Evolutionary conservation across 1,140 invertebrate species (phyloP), one percentile per base, ranked within the genome.

Genomic region (Pseudomyrmex gracilis): DNA sequence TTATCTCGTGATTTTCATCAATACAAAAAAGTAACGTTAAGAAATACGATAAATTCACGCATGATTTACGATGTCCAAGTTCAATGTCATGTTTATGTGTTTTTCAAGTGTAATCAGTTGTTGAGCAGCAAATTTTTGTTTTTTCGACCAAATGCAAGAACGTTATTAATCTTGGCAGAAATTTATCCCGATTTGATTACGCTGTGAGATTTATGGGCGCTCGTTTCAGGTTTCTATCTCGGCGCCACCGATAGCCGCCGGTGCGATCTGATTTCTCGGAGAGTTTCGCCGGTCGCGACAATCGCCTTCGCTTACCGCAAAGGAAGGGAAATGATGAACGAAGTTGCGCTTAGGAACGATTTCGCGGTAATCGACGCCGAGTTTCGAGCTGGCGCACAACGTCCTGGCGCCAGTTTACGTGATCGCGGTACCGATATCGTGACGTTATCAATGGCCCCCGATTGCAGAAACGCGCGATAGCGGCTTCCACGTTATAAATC

Each of bases 381-480:
- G 89, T 86, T 74, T 87, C 43, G 45, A 17, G 64, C 55, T 67
- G n/a, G 58, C 67, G 73, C 24, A 73, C 64, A 82, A 67, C 82
- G 68, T 84, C 86, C 67, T 87, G 91, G 84, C 83, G 89, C 90
- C 91, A 68, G 90, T 88, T 91, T 90, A 90, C 86, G 83, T 88
- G 68, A 89, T 89, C 78, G 15, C 45, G 43, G 15, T 10, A 67
- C 22, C 77, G 83, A 86, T 91, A 88, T 66, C 83, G 60, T 17
- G 67, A 55, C 57, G 88, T 91, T 92, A 92, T 91, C 91, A 90
- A 90, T 90, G 83, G 87, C 82, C 61, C 83, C 80, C 85, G 87
- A 89, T 91, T 91, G 88, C 78, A 91, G 90, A 83, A 91, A 89
- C 84, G 89, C 82, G 71, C 85, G 88, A 91, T 88, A 89, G 86